Evolutionary conservation across 2,888 invertebrate species (phyloP), one percentile per base, ranked within the genome.

Genomic region (Drosophila anomalata): DNA sequence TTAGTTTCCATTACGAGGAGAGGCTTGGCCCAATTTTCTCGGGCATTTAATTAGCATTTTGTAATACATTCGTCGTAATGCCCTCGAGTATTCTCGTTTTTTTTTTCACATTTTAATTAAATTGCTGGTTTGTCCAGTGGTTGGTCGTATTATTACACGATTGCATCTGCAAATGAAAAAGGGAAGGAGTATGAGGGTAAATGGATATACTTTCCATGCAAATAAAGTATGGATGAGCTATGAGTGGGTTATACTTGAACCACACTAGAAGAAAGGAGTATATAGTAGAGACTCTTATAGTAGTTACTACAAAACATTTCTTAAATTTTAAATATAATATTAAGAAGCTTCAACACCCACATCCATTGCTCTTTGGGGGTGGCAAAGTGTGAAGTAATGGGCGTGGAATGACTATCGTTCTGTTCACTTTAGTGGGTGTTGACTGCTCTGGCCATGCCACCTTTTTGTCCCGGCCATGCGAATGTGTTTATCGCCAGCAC

Each of bases 1-100:
- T 69, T 51, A 65, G 59, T 74, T 77, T 73, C 52, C 70, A 76
- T 76, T 74, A 78, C 62, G 65, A 56, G 59, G 41, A 61, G 50
- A 79, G 86, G 81, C 79, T 82, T 82, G 82, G 73, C 82, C 81
- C 84, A 82, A 69, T 86, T 82, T 61, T 51, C 41, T 50, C 75
- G 67, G 68, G 57, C 75, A 82, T 84, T 82, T 87, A 87, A 82
- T 82, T 82, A 82, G 84, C 82, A 86, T 83, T 85, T 81, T 83
- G 81, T 86, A 86, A 78, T 80, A 83, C 81, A 86, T 54, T 62
- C 44, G 78, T 87, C 62, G 84, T 67, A 77, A 80, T 84, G 53
- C 87, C 73, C 81, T 53, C 75, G 87, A 65, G 81, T 71, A 86
- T 83, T 77, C 77, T 65, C 74, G 62, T 83, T 75, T 60, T 83